Conservation (phyloP, 2,113 vertebrate genomes). For the Lophochroa leadbeateri region DNA sequence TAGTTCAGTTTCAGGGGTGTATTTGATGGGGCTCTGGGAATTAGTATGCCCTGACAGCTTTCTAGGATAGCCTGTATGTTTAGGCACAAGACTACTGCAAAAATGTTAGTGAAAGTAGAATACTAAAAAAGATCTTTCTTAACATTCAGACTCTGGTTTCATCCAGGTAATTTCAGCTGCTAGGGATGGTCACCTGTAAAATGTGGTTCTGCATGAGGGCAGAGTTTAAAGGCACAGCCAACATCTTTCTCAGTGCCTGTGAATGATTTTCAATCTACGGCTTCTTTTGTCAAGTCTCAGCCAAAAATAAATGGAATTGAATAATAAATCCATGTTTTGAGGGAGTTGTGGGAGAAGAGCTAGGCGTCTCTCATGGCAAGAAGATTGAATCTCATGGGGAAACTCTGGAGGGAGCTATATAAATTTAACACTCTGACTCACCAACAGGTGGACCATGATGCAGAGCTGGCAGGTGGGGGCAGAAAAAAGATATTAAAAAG, state of each 20-base stretch:
- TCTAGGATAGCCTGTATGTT: background rate
- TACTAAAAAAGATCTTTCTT: background rate
- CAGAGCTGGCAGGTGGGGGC: background rate
- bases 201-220: background rate
- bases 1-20: background rate
- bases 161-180: background rate
- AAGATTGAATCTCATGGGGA: background rate
- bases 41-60: background rate
- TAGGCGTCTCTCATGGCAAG: background rate
- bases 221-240: background rate
- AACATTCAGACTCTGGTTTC: background rate
- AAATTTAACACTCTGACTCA: constrained; percentile 2
- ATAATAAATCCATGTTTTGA: background rate
- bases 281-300: background rate
- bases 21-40: background rate
- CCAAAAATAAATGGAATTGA: background rate
- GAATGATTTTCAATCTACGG: background rate
- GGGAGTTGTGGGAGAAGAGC: background rate
- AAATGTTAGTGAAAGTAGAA: background rate
- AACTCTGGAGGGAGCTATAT: constrained; percentile 35
- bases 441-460: background rate
- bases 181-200: background rate
- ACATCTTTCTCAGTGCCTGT: background rate
- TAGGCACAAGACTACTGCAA: background rate
- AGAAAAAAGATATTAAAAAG: background rate